Evolutionary conservation across 2,888 invertebrate genomes (phyloP).

Genomic region (Hymenopus coronatus): DNA sequence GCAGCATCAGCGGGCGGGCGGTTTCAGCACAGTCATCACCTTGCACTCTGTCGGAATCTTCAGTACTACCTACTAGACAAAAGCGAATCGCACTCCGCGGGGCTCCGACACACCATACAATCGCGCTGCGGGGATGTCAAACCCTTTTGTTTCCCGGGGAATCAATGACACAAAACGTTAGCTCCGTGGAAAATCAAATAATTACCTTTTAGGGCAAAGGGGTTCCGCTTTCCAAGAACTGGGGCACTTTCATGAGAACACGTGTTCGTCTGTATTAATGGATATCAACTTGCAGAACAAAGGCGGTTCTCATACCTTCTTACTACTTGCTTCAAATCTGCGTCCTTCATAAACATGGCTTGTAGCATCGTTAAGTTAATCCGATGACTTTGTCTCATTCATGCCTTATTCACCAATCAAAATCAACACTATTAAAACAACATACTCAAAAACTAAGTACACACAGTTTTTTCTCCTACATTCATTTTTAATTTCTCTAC

Average conservation of each 20-base stretch:
- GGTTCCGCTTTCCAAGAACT: neutral
- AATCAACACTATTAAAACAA: no score
- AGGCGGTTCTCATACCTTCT: no score
- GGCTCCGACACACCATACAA: neutral
- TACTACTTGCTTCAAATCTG: no score
- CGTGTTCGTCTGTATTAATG: neutral
- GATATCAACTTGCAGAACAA: no score
- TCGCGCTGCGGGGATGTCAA: neutral
- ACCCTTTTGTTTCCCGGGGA: neutral
- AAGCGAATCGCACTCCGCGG: slow-evolving; percentile 12
- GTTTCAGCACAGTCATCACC: neutral
- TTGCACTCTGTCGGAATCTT: neutral
- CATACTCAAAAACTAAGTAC: no score
- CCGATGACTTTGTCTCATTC: no score
- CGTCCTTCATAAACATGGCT: no score
- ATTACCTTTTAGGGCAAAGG: neutral
- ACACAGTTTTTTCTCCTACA: no score
- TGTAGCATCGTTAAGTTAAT: no score
- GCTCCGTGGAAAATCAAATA: neutral
- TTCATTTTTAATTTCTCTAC: no score
- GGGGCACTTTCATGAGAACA: neutral
- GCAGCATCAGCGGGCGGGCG: neutral
- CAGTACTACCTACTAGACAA: neutral
- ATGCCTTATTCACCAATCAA: no score
- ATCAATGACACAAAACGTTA: neutral